Conservation (phyloP, 2,797 vertebrate genomes). For the Protosalanx chinensis region DNA sequence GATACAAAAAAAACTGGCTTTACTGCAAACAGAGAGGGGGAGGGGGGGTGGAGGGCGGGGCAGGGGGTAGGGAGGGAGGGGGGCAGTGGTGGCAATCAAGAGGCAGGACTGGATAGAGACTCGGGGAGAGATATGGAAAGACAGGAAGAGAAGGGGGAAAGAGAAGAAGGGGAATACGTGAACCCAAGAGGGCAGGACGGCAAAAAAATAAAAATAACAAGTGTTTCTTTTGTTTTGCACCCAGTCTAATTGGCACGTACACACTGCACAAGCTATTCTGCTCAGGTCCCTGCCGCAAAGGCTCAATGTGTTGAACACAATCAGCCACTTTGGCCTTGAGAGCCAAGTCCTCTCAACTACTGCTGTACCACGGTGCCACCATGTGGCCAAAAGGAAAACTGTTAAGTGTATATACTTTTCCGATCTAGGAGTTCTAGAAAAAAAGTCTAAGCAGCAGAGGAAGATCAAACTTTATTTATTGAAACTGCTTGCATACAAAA, state of each 20-base stretch:
- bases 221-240: slow-evolving; percentile 43
- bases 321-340: neutral
- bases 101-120: slow-evolving; percentile 14
- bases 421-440: no score
- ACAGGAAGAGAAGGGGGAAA: slow-evolving; percentile 8
- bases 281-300: slow-evolving; percentile 54
- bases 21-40: slow-evolving; percentile 29
- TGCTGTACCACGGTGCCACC: slow-evolving; percentile 51
- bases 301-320: neutral
- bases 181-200: neutral
- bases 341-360: neutral
- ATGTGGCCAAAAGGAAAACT: slow-evolving; percentile 28
- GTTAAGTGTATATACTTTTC: neutral
- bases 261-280: slow-evolving; percentile 53
- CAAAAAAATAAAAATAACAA: neutral
- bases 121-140: slow-evolving; percentile 3
- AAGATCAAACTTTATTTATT: slow-evolving; percentile 98
- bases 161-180: neutral
- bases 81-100: slow-evolving; percentile 22
- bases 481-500: slow-evolving; percentile 99
- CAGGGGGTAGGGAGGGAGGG: neutral
- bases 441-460: slow-evolving; percentile 76
- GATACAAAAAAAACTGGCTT: slow-evolving; percentile 32
- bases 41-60: neutral
- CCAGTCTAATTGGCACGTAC: slow-evolving; percentile 59